Evolutionary conservation across 2,888 invertebrate species (phyloP).

Genomic region (Elysia crispata): DNA sequence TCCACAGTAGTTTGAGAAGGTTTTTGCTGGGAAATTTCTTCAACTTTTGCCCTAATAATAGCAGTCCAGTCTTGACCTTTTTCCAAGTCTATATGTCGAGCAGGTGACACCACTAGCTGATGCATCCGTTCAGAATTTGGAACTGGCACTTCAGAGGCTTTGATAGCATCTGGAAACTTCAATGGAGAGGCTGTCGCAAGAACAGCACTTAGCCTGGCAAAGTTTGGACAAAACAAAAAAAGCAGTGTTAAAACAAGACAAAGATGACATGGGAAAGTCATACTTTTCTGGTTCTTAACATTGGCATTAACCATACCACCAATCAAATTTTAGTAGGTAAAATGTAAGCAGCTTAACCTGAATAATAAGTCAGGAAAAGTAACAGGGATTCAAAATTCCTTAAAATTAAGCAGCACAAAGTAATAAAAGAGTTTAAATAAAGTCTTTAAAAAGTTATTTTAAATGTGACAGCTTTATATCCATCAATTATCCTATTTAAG

Average conservation of each 20-base stretch:
- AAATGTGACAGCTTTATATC: too few relatives aligned
- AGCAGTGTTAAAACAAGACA: too few relatives aligned
- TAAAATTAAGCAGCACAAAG: too few relatives aligned
- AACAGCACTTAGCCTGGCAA: conserved; percentile 60
- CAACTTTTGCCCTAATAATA: conserved; percentile 63
- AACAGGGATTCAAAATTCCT: too few relatives aligned
- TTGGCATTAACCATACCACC: not conserved
- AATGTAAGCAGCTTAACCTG: too few relatives aligned
- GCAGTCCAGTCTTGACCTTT: conserved; percentile 70
- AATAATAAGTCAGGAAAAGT: too few relatives aligned
- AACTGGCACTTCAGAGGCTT: conserved; percentile 68
- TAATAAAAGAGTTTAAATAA: too few relatives aligned
- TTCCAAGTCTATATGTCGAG: conserved; percentile 65
- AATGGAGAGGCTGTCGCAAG: conserved; percentile 78
- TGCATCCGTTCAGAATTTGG: conserved; percentile 55
- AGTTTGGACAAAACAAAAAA: conserved; percentile 36
- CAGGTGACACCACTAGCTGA: conserved; percentile 58
- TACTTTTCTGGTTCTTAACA: too few relatives aligned
- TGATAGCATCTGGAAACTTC: conserved; percentile 77
- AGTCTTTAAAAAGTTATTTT: too few relatives aligned
- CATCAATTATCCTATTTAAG: too few relatives aligned
- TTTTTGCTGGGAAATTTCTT: conserved; percentile 50
- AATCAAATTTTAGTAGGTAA: too few relatives aligned
- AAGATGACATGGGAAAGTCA: too few relatives aligned
- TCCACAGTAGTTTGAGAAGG: not conserved